A percentile compares a stretch with the other conserved stretches of the same genome.
These are phyloP conservation scores for Leptestheria dahalacensis DNA, from an alignment of 1,140 invertebrate species.

Conservation along the genomic window DNA sequence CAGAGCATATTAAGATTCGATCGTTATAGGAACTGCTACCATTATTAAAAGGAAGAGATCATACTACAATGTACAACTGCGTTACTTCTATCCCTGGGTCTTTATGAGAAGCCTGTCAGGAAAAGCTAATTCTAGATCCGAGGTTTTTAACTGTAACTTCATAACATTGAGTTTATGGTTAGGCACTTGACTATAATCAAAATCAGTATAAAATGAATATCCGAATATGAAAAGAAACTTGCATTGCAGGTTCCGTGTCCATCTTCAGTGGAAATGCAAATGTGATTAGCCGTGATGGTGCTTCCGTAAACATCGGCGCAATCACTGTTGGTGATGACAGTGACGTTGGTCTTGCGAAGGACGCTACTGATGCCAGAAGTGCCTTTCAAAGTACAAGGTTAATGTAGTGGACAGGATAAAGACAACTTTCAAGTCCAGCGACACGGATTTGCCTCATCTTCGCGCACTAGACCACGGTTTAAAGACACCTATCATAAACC, in stretches of 20 bases:
- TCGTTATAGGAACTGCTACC: background rate
- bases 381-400: background rate
- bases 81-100: background rate
- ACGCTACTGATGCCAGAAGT: background rate
- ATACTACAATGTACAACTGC: background rate
- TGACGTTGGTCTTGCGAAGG: slow-evolving; percentile 4
- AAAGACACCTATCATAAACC: too few species aligned
- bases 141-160: too few species aligned
- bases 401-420: background rate
- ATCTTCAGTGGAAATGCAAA: slow-evolving; percentile 1
- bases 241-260: slow-evolving; percentile 10
- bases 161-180: too few species aligned
- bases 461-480: too few species aligned
- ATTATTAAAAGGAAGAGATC: background rate
- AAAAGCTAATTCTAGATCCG: background rate
- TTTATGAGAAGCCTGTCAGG: background rate
- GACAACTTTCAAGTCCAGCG: too few species aligned
- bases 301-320: slow-evolving; percentile 9
- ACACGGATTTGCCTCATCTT: too few species aligned
- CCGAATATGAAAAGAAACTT: background rate
- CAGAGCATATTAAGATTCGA: slow-evolving; percentile 8
- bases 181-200: too few species aligned
- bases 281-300: slow-evolving; percentile 6
- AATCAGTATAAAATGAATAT: background rate
- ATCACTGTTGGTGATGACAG: slow-evolving; percentile 9